Percentiles rank a stretch among this genome's conserved stretches.
Conservation (phyloP, 2,888 invertebrate species). For the Euphydryas editha region DNA sequence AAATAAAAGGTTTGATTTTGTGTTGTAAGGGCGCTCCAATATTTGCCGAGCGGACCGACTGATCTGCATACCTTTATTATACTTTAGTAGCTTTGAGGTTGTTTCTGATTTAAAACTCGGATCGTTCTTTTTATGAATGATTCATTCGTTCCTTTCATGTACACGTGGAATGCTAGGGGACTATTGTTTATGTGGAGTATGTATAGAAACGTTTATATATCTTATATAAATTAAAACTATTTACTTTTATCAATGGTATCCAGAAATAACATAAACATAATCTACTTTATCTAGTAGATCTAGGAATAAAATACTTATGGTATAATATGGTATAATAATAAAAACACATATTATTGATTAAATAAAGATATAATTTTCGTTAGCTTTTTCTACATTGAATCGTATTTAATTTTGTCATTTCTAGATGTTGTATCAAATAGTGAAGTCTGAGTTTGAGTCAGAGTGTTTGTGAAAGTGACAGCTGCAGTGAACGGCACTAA, state of each 20-base stretch:
- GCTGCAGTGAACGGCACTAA: constrained; percentile 61
- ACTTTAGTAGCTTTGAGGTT: constrained; percentile 49
- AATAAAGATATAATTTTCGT: not conserved
- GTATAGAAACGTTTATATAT: not conserved
- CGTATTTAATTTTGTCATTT: constrained; percentile 17
- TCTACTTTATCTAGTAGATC: too few species aligned
- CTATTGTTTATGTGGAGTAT: not conserved
- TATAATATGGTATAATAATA: too few species aligned
- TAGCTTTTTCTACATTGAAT: not conserved
- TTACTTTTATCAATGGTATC: not conserved
- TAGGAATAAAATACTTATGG: not conserved
- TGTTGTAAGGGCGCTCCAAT: constrained; percentile 80
- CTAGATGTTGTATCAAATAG: constrained; percentile 37
- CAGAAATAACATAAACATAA: too few species aligned
- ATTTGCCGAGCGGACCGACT: constrained; percentile 71
- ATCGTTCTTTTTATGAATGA: constrained; percentile 8
- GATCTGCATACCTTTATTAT: constrained; percentile 77
- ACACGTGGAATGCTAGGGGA: not conserved
- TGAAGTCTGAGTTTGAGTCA: constrained; percentile 43
- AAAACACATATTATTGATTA: not conserved
- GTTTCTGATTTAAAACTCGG: constrained; percentile 32
- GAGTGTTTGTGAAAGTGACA: constrained; percentile 64
- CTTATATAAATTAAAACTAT: not conserved
- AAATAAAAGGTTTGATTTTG: constrained; percentile 84
- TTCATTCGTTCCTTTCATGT: constrained; percentile 2